These are phyloP conservation scores for Lepilemur septentrionalis DNA, from an alignment of 2,797 vertebrate genomes.

Conservation along the genomic window DNA sequence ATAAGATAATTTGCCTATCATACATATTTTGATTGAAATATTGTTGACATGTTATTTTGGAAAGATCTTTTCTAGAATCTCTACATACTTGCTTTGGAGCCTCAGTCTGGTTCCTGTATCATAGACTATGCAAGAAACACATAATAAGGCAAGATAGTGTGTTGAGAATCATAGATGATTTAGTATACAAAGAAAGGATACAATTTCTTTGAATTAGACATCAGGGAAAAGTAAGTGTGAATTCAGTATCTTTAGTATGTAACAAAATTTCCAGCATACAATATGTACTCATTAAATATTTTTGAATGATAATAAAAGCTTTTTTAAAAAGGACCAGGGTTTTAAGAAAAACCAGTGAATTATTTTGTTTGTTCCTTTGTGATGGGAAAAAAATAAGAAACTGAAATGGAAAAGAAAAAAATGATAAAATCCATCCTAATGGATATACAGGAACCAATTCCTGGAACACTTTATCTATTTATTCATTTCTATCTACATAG, in stretches of 20 bases:
- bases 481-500: not conserved
- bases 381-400: not conserved
- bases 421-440: not conserved
- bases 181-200: not conserved
- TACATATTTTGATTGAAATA: not conserved
- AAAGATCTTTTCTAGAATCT: not conserved
- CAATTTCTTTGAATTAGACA: not conserved
- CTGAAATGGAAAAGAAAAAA: not conserved
- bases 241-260: not conserved
- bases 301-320: not conserved
- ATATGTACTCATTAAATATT: not conserved
- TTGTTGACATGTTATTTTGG: not conserved
- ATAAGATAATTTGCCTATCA: not conserved
- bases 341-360: not conserved
- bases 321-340: not conserved
- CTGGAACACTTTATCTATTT: conserved; percentile 11
- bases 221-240: not conserved
- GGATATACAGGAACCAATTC: not conserved
- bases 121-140: not conserved
- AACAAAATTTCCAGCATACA: not conserved
- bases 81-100: not conserved
- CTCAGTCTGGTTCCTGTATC: not conserved
- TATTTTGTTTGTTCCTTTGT: not conserved
- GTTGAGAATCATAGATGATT: not conserved
- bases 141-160: not conserved